Conservation (phyloP, 2,797 vertebrate species). For the Sebastes hubbsi region DNA sequence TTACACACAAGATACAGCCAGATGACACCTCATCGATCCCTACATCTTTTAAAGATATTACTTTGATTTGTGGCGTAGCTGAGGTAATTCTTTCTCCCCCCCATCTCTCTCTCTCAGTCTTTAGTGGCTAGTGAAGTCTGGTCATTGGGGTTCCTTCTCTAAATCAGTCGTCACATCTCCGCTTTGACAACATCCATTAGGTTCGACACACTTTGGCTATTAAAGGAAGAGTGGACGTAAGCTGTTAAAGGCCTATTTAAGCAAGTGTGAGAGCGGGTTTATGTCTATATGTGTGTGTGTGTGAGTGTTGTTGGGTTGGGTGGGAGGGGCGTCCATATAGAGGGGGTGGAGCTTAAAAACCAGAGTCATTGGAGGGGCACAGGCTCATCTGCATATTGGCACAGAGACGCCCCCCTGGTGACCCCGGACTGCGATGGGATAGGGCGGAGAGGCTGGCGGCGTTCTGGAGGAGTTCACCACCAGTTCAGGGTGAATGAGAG, state of each 20-base stretch:
- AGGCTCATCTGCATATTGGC: constrained; percentile 82
- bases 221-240: constrained; percentile 71
- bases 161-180: constrained; percentile 73
- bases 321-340: constrained; percentile 42
- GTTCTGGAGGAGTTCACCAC: constrained; percentile 74
- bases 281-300: constrained; percentile 40
- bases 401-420: constrained; percentile 78
- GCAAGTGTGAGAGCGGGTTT: constrained; percentile 45
- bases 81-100: constrained; percentile 55
- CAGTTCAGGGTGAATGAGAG: constrained; percentile 78
- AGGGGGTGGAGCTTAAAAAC: constrained; percentile 70
- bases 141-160: constrained; percentile 60
- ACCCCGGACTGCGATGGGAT: constrained; percentile 73
- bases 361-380: constrained; percentile 78
- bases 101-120: constrained; percentile 24
- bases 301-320: constrained; percentile 8
- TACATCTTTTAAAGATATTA: constrained; percentile 76
- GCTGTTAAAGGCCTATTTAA: constrained; percentile 78
- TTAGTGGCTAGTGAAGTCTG: constrained; percentile 45
- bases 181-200: constrained; percentile 81
- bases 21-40: constrained; percentile 70
- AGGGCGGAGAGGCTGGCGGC: constrained; percentile 71
- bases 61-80: constrained; percentile 75
- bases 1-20: constrained; percentile 53
- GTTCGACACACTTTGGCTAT: constrained; percentile 77